A percentile compares a stretch with the other conserved stretches of the same genome.
Evolutionary conservation across 2,797 vertebrate species (phyloP).

Genomic region (Protosalanx chinensis): DNA sequence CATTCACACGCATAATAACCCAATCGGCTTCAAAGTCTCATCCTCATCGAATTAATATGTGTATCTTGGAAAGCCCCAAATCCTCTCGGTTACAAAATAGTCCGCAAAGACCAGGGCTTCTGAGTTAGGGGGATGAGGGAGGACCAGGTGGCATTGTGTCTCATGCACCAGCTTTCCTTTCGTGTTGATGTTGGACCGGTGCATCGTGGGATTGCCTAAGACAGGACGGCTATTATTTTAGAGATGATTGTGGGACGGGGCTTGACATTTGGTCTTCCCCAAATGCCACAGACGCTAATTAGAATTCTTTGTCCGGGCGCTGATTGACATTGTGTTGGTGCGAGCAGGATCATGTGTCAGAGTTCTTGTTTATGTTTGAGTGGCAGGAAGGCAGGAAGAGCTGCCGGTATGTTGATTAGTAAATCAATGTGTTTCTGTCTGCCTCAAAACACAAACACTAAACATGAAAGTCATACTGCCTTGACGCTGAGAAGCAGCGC

Average conservation of each 20-base stretch:
- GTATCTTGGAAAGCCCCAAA: conserved; percentile 12
- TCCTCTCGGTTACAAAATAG: conserved; percentile 8
- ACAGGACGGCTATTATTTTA: conserved; percentile 5
- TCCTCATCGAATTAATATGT: conserved; percentile 18
- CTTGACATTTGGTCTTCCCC: neutral
- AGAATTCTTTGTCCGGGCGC: conserved; percentile 10
- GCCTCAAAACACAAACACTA: neutral
- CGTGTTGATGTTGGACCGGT: neutral
- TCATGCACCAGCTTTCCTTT: neutral
- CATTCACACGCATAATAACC: conserved; percentile 1
- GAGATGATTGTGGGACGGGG: conserved; percentile 12
- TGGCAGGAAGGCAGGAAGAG: neutral
- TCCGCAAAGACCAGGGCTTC: neutral
- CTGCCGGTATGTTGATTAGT: conserved; percentile 13
- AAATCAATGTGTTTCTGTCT: neutral
- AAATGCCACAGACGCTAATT: conserved; percentile 20
- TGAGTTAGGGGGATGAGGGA: neutral
- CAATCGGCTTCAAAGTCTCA: conserved; percentile 18
- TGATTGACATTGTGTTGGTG: conserved; percentile 19
- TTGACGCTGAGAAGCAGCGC: neutral
- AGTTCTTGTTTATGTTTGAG: conserved; percentile 1
- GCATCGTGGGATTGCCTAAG: neutral
- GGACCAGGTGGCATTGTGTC: neutral
- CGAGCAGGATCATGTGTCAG: conserved; percentile 16
- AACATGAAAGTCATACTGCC: neutral